These are phyloP conservation scores for Raja brachyura DNA, from an alignment of 2,113 vertebrate species.

Conservation along the genomic window DNA sequence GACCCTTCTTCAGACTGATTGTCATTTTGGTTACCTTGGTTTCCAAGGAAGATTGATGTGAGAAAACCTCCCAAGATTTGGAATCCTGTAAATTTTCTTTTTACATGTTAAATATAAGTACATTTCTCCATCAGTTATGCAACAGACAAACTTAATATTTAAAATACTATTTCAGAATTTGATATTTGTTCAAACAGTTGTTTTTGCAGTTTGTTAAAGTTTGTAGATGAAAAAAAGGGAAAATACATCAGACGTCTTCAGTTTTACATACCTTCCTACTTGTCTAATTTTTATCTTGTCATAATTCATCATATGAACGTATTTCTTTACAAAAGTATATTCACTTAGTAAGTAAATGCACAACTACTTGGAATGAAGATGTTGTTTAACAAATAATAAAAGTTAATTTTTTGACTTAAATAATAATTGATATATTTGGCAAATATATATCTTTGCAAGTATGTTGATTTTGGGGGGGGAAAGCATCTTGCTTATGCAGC, in stretches of 20 bases:
- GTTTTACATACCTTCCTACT: not conserved
- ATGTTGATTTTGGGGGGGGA: not conserved
- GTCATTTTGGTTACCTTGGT: not conserved
- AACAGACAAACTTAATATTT: not conserved
- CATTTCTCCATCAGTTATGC: not conserved
- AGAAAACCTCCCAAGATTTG: not conserved
- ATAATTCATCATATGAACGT: not conserved
- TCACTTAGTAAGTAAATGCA: not conserved
- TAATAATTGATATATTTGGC: not conserved
- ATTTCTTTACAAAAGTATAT: not conserved
- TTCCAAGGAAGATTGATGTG: not conserved
- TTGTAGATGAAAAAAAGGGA: not conserved
- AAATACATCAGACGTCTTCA: not conserved
- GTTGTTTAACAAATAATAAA: not conserved
- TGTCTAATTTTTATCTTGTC: not conserved
- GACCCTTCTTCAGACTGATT: not conserved
- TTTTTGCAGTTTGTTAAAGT: not conserved
- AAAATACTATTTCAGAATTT: not conserved
- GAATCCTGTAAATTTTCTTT: not conserved
- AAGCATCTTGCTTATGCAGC: not conserved
- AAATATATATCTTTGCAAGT: not conserved
- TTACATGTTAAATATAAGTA: not conserved
- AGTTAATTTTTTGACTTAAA: not conserved
- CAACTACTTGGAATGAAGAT: not conserved
- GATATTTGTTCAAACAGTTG: not conserved